Evolutionary conservation across 2,888 invertebrate species (phyloP).

Genomic region (Catocala fraxini): DNA sequence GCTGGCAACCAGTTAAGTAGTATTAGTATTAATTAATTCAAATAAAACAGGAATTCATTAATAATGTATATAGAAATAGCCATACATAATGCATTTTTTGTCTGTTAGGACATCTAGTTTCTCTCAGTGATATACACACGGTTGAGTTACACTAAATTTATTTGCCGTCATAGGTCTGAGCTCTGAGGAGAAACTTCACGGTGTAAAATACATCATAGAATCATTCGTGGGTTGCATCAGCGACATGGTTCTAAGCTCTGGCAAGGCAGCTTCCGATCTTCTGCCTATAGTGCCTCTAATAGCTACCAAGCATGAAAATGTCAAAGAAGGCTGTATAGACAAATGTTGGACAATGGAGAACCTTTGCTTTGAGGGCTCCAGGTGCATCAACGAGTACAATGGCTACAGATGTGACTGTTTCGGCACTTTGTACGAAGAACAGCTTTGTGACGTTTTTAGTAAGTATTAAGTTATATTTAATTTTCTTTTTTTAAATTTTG

Average conservation of each 20-base stretch:
- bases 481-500: not conserved
- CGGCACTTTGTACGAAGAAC: slow-evolving; percentile 96
- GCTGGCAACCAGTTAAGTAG: too few species aligned
- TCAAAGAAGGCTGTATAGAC: slow-evolving; percentile 95
- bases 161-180: slow-evolving; percentile 89
- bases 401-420: slow-evolving; percentile 97
- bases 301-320: slow-evolving; percentile 96
- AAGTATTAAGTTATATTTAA: slow-evolving; percentile 69
- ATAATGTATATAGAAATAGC: too few species aligned
- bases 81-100: too few species aligned
- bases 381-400: slow-evolving; percentile 97
- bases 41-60: too few species aligned
- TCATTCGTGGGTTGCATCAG: slow-evolving; percentile 97
- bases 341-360: slow-evolving; percentile 94
- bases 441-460: slow-evolving; percentile 97
- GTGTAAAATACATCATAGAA: slow-evolving; percentile 97
- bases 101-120: too few species aligned
- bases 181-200: slow-evolving; percentile 95
- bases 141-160: too few species aligned
- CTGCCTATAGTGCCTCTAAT: slow-evolving; percentile 94
- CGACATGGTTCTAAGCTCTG: slow-evolving; percentile 94
- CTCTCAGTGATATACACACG: too few species aligned
- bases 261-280: slow-evolving; percentile 94
- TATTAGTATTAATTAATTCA: too few species aligned
- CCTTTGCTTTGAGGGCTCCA: slow-evolving; percentile 95